Base-by-base conservation (phyloP, 2,113 vertebrate genomes). In the Merops nubicus region DNA sequence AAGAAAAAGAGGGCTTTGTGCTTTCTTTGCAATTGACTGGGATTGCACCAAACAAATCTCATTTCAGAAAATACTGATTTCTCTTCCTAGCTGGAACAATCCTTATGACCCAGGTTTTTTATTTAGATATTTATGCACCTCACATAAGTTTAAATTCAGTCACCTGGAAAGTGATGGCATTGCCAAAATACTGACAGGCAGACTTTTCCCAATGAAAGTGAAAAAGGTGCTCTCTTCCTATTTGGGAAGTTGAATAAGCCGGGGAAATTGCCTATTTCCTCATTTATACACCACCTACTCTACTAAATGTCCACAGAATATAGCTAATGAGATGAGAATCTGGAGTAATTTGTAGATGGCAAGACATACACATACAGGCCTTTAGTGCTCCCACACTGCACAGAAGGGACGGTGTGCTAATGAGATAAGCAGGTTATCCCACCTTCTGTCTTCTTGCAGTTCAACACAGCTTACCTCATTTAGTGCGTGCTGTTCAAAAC, bases 1-100 rank as follows among this genome's bases (percentile, higher is more conserved):
- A 89, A 92, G 59, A 87, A 72, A 91, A 86, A 65, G 36, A 86
- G 5, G 25, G 22, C 54, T 91, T 96, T 89, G 76, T 92, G 77
- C 26, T 93, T 83, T 47, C 59, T 77, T 87, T 75, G 51, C 53
- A 89, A 81, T 77, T 95, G 84, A 91, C 87, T 70, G n/a, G 56
- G 51, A 89, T 80, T 89, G 79, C 83, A 84, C 29, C 42, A 93
- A 56, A 92, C 42, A 87, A 95, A 70, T 14, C 34, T 64, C 15
- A 63, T 92, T 91, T 84, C 64, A 81, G 86, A 92, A 92, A 92
- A 62, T 48, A 70, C 12, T 1, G 0, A n/a, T 88, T 96, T 91
- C 33, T 88, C 12, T 89, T 91, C 73, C 20, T 54, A 51, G 34
- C 14, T 77, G 50, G 45, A 92, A 60, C 2, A 29, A 53, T 36